phyloP scores from a whole-genome alignment of 2,888 invertebrate species.

The Drosophila neotestacea region DNA sequence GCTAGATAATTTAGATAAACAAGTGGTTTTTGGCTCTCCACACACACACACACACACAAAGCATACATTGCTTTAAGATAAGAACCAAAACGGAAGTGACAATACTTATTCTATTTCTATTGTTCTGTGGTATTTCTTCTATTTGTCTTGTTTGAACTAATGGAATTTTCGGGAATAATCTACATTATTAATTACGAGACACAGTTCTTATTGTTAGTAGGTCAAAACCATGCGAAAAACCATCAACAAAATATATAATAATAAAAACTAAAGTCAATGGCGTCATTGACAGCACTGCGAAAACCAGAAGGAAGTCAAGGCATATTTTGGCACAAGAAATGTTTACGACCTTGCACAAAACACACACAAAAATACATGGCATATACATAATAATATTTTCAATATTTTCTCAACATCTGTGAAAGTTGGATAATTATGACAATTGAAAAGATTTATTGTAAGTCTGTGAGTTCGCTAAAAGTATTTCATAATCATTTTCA shows the following conservation, averaged over 20 bases:
- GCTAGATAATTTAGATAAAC: conserved; percentile 73
- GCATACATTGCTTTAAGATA: conserved; percentile 37
- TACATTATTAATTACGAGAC: conserved; percentile 26
- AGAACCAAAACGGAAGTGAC: conserved; percentile 58
- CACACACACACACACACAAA: conserved; percentile 8
- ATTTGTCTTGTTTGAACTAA: conserved; percentile 21
- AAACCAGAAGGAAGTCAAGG: conserved; percentile 54
- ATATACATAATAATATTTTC: conserved; percentile 16
- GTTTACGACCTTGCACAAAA: conserved; percentile 56
- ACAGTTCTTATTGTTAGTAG: conserved; percentile 49
- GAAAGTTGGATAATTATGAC: conserved; percentile 4
- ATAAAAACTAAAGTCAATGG: conserved; percentile 27
- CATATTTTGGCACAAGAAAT: conserved; percentile 58
- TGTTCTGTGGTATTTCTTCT: not conserved
- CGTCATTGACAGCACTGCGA: conserved; percentile 41
- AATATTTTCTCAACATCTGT: conserved; percentile 14
- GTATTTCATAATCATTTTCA: not conserved
- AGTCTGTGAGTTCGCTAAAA: not conserved
- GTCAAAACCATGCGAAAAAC: conserved; percentile 57
- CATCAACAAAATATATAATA: conserved; percentile 21
- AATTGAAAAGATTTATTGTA: conserved; percentile 1
- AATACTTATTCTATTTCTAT: conserved; percentile 9
- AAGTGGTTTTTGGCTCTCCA: conserved; percentile 33
- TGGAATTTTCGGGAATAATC: conserved; percentile 36
- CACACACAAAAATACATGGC: conserved; percentile 13